Evolutionary conservation across 1,140 invertebrate species (phyloP).

Genomic region (Glossosoma conforme): DNA sequence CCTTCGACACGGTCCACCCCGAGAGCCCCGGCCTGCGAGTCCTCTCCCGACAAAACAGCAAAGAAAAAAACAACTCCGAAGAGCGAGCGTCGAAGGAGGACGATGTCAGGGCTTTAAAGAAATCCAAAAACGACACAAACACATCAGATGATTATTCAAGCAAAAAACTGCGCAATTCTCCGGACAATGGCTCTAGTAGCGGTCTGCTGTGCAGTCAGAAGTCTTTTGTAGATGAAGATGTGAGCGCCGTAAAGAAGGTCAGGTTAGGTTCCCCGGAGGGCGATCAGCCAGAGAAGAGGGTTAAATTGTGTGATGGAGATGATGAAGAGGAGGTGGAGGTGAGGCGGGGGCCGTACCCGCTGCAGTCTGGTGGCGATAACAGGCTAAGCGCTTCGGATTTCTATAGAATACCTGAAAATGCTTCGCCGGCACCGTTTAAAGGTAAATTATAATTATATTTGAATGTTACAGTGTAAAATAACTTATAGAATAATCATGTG

Average conservation of each 20-base stretch:
- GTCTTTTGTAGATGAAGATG: too few species aligned
- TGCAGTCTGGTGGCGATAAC: slow-evolving; percentile 25
- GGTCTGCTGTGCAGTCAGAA: too few species aligned
- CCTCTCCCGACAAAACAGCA: background rate
- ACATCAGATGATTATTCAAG: too few species aligned
- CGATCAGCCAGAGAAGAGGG: slow-evolving; percentile 37
- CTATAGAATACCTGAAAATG: slow-evolving; percentile 44
- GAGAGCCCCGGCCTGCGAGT: background rate
- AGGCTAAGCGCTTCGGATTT: slow-evolving; percentile 48
- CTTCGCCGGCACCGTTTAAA: slow-evolving; percentile 48
- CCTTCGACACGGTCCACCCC: too few species aligned
- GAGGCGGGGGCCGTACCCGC: slow-evolving; percentile 13
- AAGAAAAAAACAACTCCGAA: background rate
- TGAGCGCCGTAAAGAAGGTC: slow-evolving; percentile 8
- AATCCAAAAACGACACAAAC: too few species aligned
- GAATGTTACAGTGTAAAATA: background rate
- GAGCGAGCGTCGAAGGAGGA: background rate
- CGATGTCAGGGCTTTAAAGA: background rate
- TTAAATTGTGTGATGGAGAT: slow-evolving; percentile 14
- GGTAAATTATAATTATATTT: slow-evolving; percentile 32
- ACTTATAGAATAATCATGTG: background rate
- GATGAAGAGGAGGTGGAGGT: slow-evolving; percentile 21
- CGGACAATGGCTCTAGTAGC: too few species aligned
- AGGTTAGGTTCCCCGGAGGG: slow-evolving; percentile 32
- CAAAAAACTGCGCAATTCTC: too few species aligned